A percentile compares a stretch with the other conserved stretches of the same genome.
Conservation (phyloP, 1,140 invertebrate species). For the Zaprionus inermis region DNA sequence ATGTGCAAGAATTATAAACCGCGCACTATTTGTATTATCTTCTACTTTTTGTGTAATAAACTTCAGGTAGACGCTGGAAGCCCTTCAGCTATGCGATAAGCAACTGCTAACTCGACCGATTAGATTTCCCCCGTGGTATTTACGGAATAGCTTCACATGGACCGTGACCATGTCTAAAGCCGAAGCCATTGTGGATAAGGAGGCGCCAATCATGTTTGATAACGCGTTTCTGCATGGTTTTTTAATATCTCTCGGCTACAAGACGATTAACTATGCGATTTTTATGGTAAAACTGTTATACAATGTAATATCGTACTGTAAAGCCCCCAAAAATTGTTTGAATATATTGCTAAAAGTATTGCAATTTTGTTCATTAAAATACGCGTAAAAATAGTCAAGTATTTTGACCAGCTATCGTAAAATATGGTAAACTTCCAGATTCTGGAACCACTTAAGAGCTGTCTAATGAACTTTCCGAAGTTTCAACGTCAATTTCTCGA, state of each 20-base stretch:
- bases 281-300: background rate
- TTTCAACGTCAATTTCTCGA: background rate
- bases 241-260: background rate
- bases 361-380: too few species aligned
- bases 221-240: slow-evolving; percentile 1
- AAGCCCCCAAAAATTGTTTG: too few species aligned
- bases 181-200: slow-evolving; percentile 13
- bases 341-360: too few species aligned
- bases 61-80: background rate
- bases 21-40: background rate
- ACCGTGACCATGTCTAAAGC: slow-evolving; percentile 8
- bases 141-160: background rate
- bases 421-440: background rate
- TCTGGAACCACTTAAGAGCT: background rate
- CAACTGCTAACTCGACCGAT: slow-evolving; percentile 10
- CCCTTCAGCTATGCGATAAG: slow-evolving; percentile 11
- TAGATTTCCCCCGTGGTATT: slow-evolving; percentile 12
- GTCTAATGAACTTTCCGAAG: background rate
- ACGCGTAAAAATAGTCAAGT: too few species aligned
- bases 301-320: background rate
- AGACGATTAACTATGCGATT: background rate
- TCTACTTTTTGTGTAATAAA: too few species aligned
- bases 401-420: too few species aligned
- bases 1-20: background rate
- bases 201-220: slow-evolving; percentile 21